phyloP scores from a whole-genome alignment of 2,113 vertebrate genomes.

The Sterna hirundo region DNA sequence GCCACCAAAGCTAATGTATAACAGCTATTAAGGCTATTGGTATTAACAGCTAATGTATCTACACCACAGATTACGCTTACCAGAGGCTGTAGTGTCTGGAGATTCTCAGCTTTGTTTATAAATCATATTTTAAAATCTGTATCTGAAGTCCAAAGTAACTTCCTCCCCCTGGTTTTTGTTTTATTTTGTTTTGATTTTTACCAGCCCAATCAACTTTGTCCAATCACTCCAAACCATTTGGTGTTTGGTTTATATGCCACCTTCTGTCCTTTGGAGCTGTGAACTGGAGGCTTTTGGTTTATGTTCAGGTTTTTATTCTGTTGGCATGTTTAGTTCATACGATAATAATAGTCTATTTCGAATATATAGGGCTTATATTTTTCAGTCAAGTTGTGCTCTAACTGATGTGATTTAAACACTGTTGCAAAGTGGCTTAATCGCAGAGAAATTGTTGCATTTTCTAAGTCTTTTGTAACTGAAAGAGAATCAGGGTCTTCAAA shows the following conservation, averaged over 20 bases:
- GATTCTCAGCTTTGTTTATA: neutral
- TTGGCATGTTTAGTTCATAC: neutral
- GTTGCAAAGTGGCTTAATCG: neutral
- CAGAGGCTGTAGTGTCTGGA: neutral
- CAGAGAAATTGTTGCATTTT: neutral
- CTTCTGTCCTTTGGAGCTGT: neutral
- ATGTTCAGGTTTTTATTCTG: neutral
- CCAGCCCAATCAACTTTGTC: neutral
- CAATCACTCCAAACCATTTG: neutral
- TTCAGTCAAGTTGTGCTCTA: neutral
- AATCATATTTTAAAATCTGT: neutral
- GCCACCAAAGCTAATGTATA: neutral
- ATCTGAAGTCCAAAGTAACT: neutral
- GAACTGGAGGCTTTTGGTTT: neutral
- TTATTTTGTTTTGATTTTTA: neutral
- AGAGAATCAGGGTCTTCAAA: neutral
- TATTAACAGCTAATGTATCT: neutral
- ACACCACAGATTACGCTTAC: no score
- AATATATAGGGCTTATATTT: neutral
- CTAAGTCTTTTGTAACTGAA: neutral
- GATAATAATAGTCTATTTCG: neutral
- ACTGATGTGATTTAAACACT: neutral
- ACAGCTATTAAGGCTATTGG: no score
- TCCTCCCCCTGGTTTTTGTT: neutral
- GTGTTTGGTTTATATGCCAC: rapidly evolving